These are phyloP conservation scores for Perca flavescens DNA, from an alignment of 2,113 vertebrate genomes.

Conservation along the genomic window DNA sequence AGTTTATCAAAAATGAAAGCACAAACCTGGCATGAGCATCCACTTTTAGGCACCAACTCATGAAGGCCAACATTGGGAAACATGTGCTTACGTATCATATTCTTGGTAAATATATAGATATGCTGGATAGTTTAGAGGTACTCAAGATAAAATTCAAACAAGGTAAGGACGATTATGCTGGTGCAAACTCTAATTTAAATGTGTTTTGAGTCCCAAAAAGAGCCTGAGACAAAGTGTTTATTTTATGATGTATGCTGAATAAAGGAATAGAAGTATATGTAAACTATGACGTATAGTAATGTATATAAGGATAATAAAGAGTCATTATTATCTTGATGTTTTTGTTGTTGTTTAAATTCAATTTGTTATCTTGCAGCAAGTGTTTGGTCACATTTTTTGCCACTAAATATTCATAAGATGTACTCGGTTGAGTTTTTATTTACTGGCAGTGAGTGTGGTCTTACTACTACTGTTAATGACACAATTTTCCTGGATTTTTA, in stretches of 20 bases:
- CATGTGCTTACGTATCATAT: neutral
- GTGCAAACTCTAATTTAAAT: neutral
- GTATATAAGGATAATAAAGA: neutral
- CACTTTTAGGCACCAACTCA: neutral
- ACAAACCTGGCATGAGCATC: neutral
- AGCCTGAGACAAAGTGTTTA: neutral
- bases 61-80: neutral
- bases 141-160: slow-evolving; percentile 17
- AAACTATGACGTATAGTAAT: neutral
- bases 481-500: slow-evolving; percentile 16
- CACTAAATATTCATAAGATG: slow-evolving; percentile 16
- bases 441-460: neutral
- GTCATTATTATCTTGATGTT: neutral
- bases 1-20: slow-evolving; percentile 5
- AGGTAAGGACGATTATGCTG: neutral
- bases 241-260: neutral
- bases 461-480: neutral
- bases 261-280: neutral
- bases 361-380: neutral
- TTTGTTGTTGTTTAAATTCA: neutral
- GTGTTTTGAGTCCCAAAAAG: slow-evolving; percentile 11
- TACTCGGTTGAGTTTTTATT: slow-evolving; percentile 6
- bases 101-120: neutral
- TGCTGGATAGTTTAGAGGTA: neutral
- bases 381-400: neutral